Evolutionary conservation across 1,140 invertebrate species (phyloP).

Genomic region (Ericerus pela): DNA sequence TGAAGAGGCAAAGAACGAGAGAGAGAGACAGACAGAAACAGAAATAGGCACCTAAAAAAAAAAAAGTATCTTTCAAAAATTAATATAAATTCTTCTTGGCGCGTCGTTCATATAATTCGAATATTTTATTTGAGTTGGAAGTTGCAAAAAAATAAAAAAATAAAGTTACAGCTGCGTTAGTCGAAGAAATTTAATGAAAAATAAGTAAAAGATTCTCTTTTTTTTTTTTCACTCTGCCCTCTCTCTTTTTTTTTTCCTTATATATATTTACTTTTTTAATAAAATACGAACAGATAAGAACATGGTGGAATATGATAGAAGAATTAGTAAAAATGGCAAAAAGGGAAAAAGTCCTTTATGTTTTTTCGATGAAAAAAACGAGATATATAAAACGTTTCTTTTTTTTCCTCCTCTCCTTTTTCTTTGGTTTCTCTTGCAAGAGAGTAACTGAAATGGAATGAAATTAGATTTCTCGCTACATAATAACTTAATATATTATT

Average conservation of each 20-base stretch:
- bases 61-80: not conserved
- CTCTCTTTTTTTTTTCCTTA: not conserved
- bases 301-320: not conserved
- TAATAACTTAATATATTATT: not conserved
- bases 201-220: not conserved
- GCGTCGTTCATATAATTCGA: not conserved
- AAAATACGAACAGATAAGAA: slow-evolving; percentile 8
- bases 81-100: slow-evolving; percentile 1
- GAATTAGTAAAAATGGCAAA: slow-evolving; percentile 1
- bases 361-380: not conserved
- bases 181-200: slow-evolving; percentile 11
- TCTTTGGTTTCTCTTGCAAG: no score
- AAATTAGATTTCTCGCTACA: not conserved
- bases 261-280: slow-evolving; percentile 3
- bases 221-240: no score
- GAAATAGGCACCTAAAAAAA: no score
- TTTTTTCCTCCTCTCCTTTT: no score
- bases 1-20: no score
- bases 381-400: slow-evolving; percentile 3
- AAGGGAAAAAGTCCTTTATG: not conserved
- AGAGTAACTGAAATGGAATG: slow-evolving; percentile 1
- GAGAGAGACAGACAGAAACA: no score
- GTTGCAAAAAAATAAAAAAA: no score
- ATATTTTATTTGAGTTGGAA: not conserved
- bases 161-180: not conserved